Evolutionary conservation across 2,888 invertebrate species (phyloP).

Genomic region (Phengaris arion): DNA sequence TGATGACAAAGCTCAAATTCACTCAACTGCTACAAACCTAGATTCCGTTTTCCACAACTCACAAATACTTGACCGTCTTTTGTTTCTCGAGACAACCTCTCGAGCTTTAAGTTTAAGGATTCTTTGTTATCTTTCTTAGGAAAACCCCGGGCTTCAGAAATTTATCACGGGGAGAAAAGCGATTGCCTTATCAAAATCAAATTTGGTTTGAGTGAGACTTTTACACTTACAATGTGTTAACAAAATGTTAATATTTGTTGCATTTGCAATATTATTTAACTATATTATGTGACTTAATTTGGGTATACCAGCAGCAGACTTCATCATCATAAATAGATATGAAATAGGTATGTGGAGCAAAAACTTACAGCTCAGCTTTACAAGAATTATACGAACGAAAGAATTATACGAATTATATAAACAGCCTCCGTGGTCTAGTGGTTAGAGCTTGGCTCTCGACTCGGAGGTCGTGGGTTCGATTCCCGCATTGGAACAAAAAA

Average conservation of each 20-base stretch:
- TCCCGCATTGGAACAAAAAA: too few species aligned
- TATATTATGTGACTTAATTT: not conserved
- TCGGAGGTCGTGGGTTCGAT: too few species aligned
- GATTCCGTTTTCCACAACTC: constrained; percentile 21
- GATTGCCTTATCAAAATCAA: constrained; percentile 11
- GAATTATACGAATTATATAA: too few species aligned
- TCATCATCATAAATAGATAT: too few species aligned
- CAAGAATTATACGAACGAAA: too few species aligned
- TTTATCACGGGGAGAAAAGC: constrained; percentile 9
- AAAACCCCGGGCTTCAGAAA: constrained; percentile 5
- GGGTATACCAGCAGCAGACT: too few species aligned
- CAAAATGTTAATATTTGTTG: too few species aligned
- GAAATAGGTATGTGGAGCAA: too few species aligned
- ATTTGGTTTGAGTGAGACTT: not conserved
- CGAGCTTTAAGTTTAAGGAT: constrained; percentile 24
- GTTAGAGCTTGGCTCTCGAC: too few species aligned
- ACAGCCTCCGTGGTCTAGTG: too few species aligned
- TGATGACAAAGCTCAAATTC: not conserved
- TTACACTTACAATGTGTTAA: not conserved
- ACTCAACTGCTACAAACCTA: not conserved
- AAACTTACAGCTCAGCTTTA: too few species aligned
- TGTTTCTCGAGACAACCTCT: constrained; percentile 27
- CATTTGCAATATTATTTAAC: not conserved
- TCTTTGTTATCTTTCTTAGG: constrained; percentile 21
- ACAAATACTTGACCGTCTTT: constrained; percentile 27